These are phyloP conservation scores for Dendronephthya gigantea DNA, from an alignment of 64 coral and sea anemone genomes.

Conservation along the genomic window DNA sequence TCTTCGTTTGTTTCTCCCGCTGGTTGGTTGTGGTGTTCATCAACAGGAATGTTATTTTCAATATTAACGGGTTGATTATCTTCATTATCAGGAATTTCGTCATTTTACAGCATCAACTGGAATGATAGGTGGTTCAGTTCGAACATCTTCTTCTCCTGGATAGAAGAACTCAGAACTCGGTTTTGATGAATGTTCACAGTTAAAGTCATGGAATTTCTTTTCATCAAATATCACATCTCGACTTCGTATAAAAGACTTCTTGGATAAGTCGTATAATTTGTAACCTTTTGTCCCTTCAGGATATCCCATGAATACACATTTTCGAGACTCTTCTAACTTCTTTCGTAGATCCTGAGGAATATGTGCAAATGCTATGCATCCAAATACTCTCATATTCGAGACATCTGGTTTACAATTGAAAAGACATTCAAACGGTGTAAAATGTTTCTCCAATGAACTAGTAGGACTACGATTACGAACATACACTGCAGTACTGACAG, in stretches of 20 bases:
- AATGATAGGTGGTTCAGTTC: background rate
- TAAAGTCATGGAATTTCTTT: background rate
- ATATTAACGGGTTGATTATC: background rate
- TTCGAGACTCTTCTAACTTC: background rate
- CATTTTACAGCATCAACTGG: background rate
- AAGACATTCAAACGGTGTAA: slow-evolving; percentile 12
- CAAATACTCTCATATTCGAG: background rate
- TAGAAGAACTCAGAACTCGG: background rate
- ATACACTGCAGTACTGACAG: background rate
- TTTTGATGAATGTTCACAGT: background rate
- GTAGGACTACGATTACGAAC: background rate
- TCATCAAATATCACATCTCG: background rate
- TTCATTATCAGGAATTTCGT: background rate
- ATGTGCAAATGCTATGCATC: background rate
- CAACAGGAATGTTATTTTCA: background rate
- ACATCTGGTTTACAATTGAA: background rate
- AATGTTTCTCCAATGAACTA: background rate
- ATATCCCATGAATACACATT: background rate
- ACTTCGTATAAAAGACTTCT: background rate
- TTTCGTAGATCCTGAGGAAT: background rate
- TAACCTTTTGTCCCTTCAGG: background rate
- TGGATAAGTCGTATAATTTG: background rate
- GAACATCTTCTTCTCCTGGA: background rate
- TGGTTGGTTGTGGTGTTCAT: background rate
- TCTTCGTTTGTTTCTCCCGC: background rate